Conservation (phyloP, 2,888 invertebrate genomes). For the Latheticus oryzae region DNA sequence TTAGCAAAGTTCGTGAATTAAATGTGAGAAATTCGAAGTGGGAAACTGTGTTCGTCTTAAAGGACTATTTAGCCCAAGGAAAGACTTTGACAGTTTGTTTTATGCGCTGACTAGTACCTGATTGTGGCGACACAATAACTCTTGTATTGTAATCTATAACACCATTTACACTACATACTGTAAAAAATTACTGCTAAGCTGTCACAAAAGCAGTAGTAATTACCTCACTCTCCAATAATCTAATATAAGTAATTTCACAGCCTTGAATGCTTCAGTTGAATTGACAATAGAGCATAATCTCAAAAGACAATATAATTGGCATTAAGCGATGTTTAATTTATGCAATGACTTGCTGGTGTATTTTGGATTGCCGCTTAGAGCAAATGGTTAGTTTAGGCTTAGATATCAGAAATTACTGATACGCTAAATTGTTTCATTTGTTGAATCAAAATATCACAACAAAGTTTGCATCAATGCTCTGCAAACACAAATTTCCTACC, state of each 20-base stretch:
- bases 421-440: too few species aligned
- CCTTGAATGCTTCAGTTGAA: too few species aligned
- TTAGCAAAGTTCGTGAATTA: constrained; percentile 46
- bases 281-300: too few species aligned
- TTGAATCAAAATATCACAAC: too few species aligned
- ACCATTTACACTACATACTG: constrained; percentile 19
- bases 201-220: constrained; percentile 19
- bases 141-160: constrained; percentile 5
- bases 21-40: constrained; percentile 50
- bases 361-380: too few species aligned
- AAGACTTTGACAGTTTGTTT: constrained; percentile 29
- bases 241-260: constrained; percentile 4
- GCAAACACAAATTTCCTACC: too few species aligned
- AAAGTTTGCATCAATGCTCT: too few species aligned
- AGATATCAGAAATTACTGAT: too few species aligned
- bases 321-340: too few species aligned
- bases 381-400: too few species aligned
- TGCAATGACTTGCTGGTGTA: too few species aligned
- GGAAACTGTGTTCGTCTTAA: constrained; percentile 53
- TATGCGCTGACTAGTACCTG: constrained; percentile 21
- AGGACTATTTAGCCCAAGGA: constrained; percentile 7
- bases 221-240: constrained; percentile 14
- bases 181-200: constrained; percentile 19
- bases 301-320: too few species aligned
- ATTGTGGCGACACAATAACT: constrained; percentile 25